Base-by-base conservation (phyloP, 1,140 invertebrate genomes). In the Muscidifurax raptorellus region DNA sequence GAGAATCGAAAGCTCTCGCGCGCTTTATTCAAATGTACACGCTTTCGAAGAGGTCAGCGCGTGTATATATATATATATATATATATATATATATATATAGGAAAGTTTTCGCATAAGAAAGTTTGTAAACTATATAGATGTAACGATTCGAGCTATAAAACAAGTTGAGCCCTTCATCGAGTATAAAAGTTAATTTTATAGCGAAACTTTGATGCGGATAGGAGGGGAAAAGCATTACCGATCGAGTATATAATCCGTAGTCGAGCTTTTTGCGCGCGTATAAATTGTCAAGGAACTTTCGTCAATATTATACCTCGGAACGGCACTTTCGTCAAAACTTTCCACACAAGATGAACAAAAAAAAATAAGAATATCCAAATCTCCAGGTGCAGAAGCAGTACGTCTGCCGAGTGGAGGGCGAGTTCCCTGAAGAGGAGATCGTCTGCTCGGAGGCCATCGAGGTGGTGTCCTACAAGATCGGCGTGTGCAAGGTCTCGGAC, bases 351-450 rank as follows among this genome's bases (percentile, higher is more conserved):
- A 52, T 22, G 15, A 2, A 10, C 2, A 36, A 36, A 36, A 47
- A 36, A 36, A 47, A 12, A 52, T 18, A 22, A 52, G n/a, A 22
- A 59, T 59, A 3, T 59, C 3, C 36, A 13, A 69, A n/a, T 2
- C 18, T 69, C 9, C 94, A 97, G 91, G 97, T 99, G 4, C 95
- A 96, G 88, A 99, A 99, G 92, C 98, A 99, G 91, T 99, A 99
- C 92, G 96, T 99, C 0, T 99, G 98, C 92, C 95, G 98, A 87
- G 99, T 99, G 0, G 98, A 98, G 87, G 99, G 99, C 75, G 95
- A 97, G 90, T 99, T 99, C 93, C 99, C 99, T 13, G 96, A 97
- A 97, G 99, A 95, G 95, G 97, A 96, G 86, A 92, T 92, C 30
- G 90, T 92, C 32, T 99, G 98, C 88, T 95, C 95, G 82, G 96